phyloP scores from a whole-genome alignment of 2,888 invertebrate species.

The Zaprionus bogoriensis region DNA sequence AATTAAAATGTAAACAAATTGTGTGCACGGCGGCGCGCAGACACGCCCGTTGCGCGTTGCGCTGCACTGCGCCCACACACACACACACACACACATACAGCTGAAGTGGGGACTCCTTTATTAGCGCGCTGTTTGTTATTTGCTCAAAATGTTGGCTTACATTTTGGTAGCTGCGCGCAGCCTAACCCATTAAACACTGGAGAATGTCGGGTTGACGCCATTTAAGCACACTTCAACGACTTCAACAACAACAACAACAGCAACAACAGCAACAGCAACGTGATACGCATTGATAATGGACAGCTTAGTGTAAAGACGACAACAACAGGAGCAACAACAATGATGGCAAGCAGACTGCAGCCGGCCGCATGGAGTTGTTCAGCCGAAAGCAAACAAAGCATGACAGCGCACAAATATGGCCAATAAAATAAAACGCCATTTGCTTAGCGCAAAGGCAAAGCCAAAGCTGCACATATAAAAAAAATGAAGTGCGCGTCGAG shows the following conservation, averaged over 20 bases:
- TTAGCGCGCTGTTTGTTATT: conserved; percentile 57
- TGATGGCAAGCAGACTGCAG: conserved; percentile 13
- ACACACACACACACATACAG: neutral
- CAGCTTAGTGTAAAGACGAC: conserved; percentile 54
- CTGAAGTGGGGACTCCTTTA: conserved; percentile 48
- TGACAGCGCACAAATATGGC: conserved; percentile 76
- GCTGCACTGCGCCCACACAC: conserved; percentile 26
- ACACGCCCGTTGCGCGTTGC: conserved; percentile 32
- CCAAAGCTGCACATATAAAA: conserved; percentile 16
- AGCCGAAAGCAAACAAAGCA: conserved; percentile 68
- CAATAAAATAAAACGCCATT: conserved; percentile 77
- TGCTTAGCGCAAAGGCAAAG: conserved; percentile 45
- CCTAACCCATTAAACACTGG: conserved; percentile 65
- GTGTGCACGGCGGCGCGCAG: conserved; percentile 46
- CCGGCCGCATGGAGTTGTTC: conserved; percentile 45
- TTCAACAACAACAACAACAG: conserved; percentile 47
- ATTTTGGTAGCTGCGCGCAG: conserved; percentile 47
- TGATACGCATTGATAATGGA: conserved; percentile 78
- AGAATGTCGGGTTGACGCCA: conserved; percentile 74
- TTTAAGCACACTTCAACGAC: conserved; percentile 78
- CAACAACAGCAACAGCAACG: conserved; percentile 63
- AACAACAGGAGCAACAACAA: conserved; percentile 26
- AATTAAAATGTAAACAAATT: conserved; percentile 79
- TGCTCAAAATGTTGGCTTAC: conserved; percentile 55
- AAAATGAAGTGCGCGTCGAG: conserved; percentile 45